Evolutionary conservation across 1,140 invertebrate genomes (phyloP).

Genomic region (Conus betulinus): DNA sequence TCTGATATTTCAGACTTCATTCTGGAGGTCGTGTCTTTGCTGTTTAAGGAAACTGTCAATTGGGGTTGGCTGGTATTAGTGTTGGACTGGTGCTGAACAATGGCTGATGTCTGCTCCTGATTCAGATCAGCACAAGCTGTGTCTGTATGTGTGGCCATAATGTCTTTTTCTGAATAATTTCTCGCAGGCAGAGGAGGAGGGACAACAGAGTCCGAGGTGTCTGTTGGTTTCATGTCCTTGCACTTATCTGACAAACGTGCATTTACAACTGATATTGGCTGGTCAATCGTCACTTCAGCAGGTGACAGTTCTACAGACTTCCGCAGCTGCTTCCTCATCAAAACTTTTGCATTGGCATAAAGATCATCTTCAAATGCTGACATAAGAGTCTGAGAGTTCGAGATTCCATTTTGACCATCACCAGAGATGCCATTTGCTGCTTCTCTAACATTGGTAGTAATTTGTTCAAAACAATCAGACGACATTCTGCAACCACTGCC

Average conservation of each 20-base stretch:
- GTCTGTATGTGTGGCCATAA: neutral
- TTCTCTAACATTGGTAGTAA: neutral
- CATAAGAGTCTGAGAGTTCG: neutral
- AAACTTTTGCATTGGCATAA: constrained; percentile 53
- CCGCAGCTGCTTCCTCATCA: constrained; percentile 41
- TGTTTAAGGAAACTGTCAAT: too few relatives aligned
- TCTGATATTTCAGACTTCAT: neutral
- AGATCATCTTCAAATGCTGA: constrained; percentile 37
- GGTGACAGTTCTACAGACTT: neutral
- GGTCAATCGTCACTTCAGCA: neutral
- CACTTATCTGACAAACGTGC: neutral
- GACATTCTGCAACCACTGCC: constrained; percentile 1
- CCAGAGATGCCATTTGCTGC: neutral
- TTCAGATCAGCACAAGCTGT: neutral
- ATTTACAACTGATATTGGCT: neutral
- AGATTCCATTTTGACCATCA: neutral
- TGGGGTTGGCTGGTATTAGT: neutral
- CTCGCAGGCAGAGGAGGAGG: constrained; percentile 41
- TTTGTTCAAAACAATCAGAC: constrained; percentile 20
- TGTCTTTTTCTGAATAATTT: constrained; percentile 35
- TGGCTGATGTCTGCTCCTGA: too few relatives aligned
- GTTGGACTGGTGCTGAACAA: neutral
- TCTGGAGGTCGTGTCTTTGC: neutral
- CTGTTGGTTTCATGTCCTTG: neutral
- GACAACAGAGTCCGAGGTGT: neutral